phyloP scores from a whole-genome alignment of 2,113 vertebrate species.

The Daboia siamensis region DNA sequence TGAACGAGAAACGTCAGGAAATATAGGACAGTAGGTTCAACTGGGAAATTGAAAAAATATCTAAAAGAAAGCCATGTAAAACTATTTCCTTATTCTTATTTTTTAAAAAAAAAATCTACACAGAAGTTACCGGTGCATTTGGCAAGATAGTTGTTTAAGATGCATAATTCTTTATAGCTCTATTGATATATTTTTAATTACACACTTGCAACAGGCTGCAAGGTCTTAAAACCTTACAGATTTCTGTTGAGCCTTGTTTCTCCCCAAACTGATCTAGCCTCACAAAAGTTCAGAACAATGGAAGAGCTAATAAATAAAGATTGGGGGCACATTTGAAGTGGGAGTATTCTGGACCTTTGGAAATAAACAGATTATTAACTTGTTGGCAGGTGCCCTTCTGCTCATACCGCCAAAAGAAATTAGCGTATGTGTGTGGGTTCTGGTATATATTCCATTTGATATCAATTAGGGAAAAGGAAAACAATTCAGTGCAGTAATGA shows the following conservation, averaged over 20 bases:
- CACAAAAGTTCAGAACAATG: slow-evolving; percentile 47
- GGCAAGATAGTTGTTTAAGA: background rate
- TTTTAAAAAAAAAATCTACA: too few relatives aligned
- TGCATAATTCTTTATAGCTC: background rate
- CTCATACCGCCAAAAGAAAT: slow-evolving; percentile 4
- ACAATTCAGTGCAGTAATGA: slow-evolving; percentile 62
- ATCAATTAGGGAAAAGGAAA: slow-evolving; percentile 66
- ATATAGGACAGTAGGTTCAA: too few relatives aligned
- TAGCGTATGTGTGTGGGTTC: background rate
- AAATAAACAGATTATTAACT: slow-evolving; percentile 53
- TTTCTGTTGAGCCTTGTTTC: background rate
- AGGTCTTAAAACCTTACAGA: slow-evolving; percentile 4
- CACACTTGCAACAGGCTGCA: background rate
- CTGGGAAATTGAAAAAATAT: too few relatives aligned
- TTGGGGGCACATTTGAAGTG: slow-evolving; percentile 31
- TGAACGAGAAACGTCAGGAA: too few relatives aligned
- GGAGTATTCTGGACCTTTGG: slow-evolving; percentile 31
- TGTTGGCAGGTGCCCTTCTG: slow-evolving; percentile 25
- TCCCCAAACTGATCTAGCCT: slow-evolving; percentile 11
- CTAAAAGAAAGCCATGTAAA: too few relatives aligned
- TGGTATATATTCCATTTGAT: slow-evolving; percentile 52
- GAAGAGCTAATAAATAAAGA: background rate
- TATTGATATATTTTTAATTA: slow-evolving; percentile 26
- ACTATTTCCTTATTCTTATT: too few relatives aligned
- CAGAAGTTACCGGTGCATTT: background rate